Base-by-base conservation (phyloP, 2,797 vertebrate genomes). In the Tadarida brasiliensis region DNA sequence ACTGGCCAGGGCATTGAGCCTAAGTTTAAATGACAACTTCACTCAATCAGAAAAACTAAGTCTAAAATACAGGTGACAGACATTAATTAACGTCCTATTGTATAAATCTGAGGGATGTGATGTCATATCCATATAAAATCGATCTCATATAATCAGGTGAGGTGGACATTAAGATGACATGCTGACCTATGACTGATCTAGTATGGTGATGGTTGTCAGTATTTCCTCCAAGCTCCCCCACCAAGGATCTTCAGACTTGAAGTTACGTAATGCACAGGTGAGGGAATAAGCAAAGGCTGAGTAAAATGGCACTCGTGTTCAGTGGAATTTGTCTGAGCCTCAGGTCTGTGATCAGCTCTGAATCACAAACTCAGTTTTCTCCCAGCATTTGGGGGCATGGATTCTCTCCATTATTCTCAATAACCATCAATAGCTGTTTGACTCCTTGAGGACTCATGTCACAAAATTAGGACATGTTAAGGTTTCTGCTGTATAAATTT, bases 401-500 rank as follows among this genome's bases (percentile, higher is more conserved):
- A 56, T 87, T 94, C 14, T 83, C 56, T 90, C 44, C 17, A 57
- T 61, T 78, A 15, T n/a, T 95, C 22, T 73, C 30, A 33, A 30
- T 61, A 84, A 80, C 20, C 6, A 67, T 24, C 24, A 61, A 12
- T 35, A 30, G 49, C 16, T 61, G 20, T 91, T 61, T 80, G 74
- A 28, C 5, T 94, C 49, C 8, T 63, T 57, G 44, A 81, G 22
- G 19, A 77, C 11, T 89, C 33, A 35, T 54, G 49, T 70, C 73
- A 84, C 30, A 90, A 77, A 92, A 16, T 85, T 84, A 65, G 22
- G 78, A 57, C 57, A 10, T 67, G 11, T 90, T 88, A 82, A 67
- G 6, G n/a, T 74, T 70, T 96, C 70, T 71, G 22, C 5, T 87
- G 8, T 65, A 16, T 93, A 91, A 83, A 94, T 87, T 93, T 86